Evolutionary conservation across 2,888 invertebrate species (phyloP), one percentile per base, ranked within the genome.

Genomic region (Dione juno): DNA sequence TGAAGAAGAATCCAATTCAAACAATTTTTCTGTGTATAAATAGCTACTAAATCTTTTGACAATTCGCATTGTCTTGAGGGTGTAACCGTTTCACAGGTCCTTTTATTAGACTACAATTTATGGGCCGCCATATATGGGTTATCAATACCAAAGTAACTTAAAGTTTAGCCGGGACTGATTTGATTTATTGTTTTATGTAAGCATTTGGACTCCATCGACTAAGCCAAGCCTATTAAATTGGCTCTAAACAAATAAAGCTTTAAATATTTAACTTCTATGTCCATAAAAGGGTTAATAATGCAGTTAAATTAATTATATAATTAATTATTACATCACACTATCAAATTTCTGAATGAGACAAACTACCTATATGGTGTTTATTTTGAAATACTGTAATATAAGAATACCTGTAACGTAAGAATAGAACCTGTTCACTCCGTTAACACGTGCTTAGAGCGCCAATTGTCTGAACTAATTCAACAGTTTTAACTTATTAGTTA

Each of bases 51-150:
- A 61, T 6, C n/a, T 45, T 40, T 57, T 16, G n/a, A 45, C 35
- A 45, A 45, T 61, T 13, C 10, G 8, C 40, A 67, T 50, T 61
- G 28, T 43, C 48, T 21, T 11, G 40, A 16, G 21, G 37, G 48
- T 66, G 54, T 67, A 45, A 45, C 53, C 19, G 53, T 58, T 57
- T 48, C 57, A 58, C 53, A 67, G 67, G 61, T 71, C 66, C 67
- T 53, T 40, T 69, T 73, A 71, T 69, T 65, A 58, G 37, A 14
- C 48, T 61, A 59, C 54, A 53, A 73, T 68, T 73, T 71, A 75
- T 67, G 63, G 71, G 41, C 52, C n/a, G 37, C 73, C 73, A 53
- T 71, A 73, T 75, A 73, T 61, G 71, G 75, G 50, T 69, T 72
- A 70, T 72, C 67, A 66, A 68, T 66, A 43, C 65, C 50, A 58